Percentiles rank a stretch among this genome's conserved stretches.
phyloP scores from a whole-genome alignment of 2,113 vertebrate genomes.

The Chrysochloris asiatica region DNA sequence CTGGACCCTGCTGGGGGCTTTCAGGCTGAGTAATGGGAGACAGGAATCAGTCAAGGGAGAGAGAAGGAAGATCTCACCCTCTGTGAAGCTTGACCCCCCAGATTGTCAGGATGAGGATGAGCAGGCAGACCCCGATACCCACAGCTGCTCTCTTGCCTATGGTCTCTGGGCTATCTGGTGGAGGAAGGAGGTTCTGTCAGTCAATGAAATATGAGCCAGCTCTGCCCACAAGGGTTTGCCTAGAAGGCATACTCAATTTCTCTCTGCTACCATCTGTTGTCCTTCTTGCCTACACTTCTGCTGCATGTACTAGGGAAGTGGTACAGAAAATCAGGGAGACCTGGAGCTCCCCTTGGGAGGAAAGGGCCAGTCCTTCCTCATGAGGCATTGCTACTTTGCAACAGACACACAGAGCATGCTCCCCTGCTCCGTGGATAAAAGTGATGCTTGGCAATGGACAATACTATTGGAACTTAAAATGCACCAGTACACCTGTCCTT shows the following conservation, averaged over 20 bases:
- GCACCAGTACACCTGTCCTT: not conserved
- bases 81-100: conserved; percentile 46
- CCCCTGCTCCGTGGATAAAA: not conserved
- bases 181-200: not conserved
- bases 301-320: accelerated
- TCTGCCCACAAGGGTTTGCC: not conserved
- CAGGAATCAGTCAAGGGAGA: conserved; percentile 55
- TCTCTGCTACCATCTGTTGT: not conserved
- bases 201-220: not conserved
- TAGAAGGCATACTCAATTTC: not conserved
- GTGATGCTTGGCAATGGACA: too few relatives aligned
- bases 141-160: conserved; percentile 19
- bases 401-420: not conserved
- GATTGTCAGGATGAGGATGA: not conserved
- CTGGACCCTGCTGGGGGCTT: too few relatives aligned
- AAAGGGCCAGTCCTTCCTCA: conserved; percentile 22
- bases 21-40: not conserved
- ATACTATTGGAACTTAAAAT: not conserved
- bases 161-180: conserved; percentile 61
- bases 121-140: conserved; percentile 51
- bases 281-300: not conserved
- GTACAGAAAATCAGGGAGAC: not conserved
- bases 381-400: not conserved
- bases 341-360: accelerated
- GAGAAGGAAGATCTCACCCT: conserved; percentile 81